phyloP scores from a whole-genome alignment of 2,113 vertebrate genomes.

The Oreocharis arfaki region DNA sequence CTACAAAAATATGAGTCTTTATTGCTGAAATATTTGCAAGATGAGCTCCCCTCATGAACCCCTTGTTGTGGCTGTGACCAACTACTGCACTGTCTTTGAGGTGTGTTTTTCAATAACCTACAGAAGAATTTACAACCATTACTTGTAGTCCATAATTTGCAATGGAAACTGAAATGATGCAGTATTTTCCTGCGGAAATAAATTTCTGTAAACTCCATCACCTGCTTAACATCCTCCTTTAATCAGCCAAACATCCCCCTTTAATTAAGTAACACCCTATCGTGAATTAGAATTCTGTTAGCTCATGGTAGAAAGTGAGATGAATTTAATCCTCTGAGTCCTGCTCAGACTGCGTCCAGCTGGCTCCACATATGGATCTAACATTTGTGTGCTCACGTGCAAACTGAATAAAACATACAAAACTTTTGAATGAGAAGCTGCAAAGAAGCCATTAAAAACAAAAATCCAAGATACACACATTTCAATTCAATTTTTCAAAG shows the following conservation, averaged over 20 bases:
- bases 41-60: not conserved
- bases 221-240: not conserved
- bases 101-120: not conserved
- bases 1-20: not conserved
- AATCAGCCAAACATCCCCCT: not conserved
- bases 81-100: not conserved
- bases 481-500: not conserved
- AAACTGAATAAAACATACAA: not conserved
- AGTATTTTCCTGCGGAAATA: not conserved
- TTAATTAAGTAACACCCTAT: not conserved
- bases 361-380: not conserved
- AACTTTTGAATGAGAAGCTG: not conserved
- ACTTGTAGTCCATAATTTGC: not conserved
- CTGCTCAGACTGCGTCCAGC: not conserved
- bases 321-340: not conserved
- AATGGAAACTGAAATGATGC: not conserved
- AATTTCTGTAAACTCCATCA: not conserved
- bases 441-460: not conserved
- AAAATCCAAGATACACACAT: not conserved
- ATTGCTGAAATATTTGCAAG: not conserved
- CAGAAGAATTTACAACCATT: not conserved
- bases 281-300: not conserved
- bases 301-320: not conserved
- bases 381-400: not conserved
- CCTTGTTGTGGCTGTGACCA: not conserved